Base-by-base conservation (phyloP, 2,113 vertebrate genomes). In the Motacilla tschutschensis region DNA sequence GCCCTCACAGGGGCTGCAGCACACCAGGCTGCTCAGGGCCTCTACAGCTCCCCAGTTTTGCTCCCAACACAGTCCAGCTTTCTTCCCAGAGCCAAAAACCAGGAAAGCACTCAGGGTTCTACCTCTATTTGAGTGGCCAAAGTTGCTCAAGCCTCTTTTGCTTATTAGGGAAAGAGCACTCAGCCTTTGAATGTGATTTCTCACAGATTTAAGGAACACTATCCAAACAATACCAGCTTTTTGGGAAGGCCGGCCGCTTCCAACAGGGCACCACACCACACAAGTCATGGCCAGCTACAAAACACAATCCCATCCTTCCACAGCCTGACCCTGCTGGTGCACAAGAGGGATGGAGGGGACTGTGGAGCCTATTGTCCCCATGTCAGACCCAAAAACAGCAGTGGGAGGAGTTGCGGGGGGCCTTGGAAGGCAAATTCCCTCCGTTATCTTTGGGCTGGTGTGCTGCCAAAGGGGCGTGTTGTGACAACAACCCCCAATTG, bases 401-500 rank as follows among this genome's bases (percentile, higher is more conserved):
- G 63, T 20, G 55, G 67, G 74, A 88, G 48, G 65, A 67, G 62
- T 50, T 48, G 58, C 28, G 4, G 48, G n/a, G 40, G 4, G 40
- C 6, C 81, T 66, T 41, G 41, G 67, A 55, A 77, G 36, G 81
- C 78, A 90, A 91, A 82, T 51, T 58, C 57, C 64, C 79, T 85
- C 35, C 0, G 5, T 90, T 91, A 91, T 88, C 93, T 90, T 74
- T 4, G 4, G 47, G 40, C 78, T 79, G 59, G 53, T 77, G 29
- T 4, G 20, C 71, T 82, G 86, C 86, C 86, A 92, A 83, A 86
- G 78, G 81, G 80, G 57, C 20, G 79, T 88, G 72, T 71, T 83
- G 46, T 0, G 4, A 85, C 64, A 92, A 64, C 84, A 87, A 48
- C 72, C 76, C 57, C 41, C 81, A 88, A 10, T 5, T 60, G 64